Evolutionary conservation across 2,888 invertebrate genomes (phyloP), one percentile per base, ranked within the genome.

Genomic region (Pyrrhia umbra): DNA sequence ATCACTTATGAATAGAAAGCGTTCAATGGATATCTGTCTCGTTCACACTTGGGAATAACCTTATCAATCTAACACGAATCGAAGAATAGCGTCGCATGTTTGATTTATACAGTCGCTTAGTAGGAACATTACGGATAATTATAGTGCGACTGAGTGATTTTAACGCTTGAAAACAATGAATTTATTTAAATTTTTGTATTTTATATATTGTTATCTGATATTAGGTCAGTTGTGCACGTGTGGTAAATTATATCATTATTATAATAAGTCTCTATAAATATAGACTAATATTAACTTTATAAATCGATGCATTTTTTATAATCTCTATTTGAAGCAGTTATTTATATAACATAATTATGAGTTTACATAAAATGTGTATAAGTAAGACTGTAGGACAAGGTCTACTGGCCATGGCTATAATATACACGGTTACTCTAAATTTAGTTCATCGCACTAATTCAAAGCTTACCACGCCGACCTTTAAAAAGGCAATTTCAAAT

Each of bases 61-160:
- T 93, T 93, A 94, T 95, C 95, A 95, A 95, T 95, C 93, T 93
- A 92, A 92, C 93, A 88, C 90, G 93, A 94, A 93, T 95, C 95
- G 94, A 95, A 95, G 94, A 94, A 94, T 93, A 95, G 94, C 91
- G 88, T 92, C 93, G 92, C 93, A 92, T 94, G 93, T 95, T 94
- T 94, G 95, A 95, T 95, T 95, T 95, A 94, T 94, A 92, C 91
- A 93, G 90, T 93, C 95, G 94, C 94, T 95, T 94, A 94, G 95
- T 93, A 92, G 91, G 91, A 94, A 92, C 93, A 94, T 95, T 94
- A 93, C 90, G 90, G 91, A 92, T 94, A 94, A 94, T 94, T 93
- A 94, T 94, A 93, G 89, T 75, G 74, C 83, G 91, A 92, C 88
- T 84, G 77, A 75, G 66, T 74, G 68, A 80, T 84, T 75, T 93